phyloP scores from a whole-genome alignment of 2,888 invertebrate genomes.

The Lasius fuliginosus region DNA sequence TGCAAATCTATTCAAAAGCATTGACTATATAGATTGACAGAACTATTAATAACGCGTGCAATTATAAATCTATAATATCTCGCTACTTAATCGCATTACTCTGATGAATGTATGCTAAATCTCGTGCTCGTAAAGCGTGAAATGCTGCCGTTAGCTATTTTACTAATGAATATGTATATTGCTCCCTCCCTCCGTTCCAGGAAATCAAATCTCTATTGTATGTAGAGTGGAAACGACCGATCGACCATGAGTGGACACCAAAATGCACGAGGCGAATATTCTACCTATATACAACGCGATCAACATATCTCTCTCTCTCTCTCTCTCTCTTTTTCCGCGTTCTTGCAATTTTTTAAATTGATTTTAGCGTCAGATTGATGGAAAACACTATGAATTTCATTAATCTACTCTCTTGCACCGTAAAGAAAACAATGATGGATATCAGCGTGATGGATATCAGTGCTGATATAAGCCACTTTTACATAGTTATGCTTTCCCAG shows the following conservation, averaged over 20 bases:
- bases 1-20: not conserved
- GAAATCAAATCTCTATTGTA: constrained; percentile 61
- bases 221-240: not conserved
- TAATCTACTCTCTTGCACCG: not conserved
- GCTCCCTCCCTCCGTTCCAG: constrained; percentile 2
- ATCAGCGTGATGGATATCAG: not conserved
- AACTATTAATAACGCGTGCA: not conserved
- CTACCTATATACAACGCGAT: not conserved
- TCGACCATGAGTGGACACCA: not conserved
- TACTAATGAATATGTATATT: constrained; percentile 42
- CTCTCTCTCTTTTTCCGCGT: not conserved
- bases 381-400: not conserved
- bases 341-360: not conserved
- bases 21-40: not conserved
- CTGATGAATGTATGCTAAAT: not conserved
- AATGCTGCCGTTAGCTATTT: constrained; percentile 16
- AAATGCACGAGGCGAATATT: constrained; percentile 19
- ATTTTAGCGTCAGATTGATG: not conserved
- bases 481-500: not conserved
- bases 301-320: not conserved
- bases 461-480: constrained; percentile 4
- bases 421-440: constrained; percentile 10
- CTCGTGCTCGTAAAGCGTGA: not conserved
- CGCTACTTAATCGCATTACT: not conserved
- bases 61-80: constrained; percentile 15